Conservation (phyloP, 2,797 vertebrate species). For the Dermochelys coriacea region DNA sequence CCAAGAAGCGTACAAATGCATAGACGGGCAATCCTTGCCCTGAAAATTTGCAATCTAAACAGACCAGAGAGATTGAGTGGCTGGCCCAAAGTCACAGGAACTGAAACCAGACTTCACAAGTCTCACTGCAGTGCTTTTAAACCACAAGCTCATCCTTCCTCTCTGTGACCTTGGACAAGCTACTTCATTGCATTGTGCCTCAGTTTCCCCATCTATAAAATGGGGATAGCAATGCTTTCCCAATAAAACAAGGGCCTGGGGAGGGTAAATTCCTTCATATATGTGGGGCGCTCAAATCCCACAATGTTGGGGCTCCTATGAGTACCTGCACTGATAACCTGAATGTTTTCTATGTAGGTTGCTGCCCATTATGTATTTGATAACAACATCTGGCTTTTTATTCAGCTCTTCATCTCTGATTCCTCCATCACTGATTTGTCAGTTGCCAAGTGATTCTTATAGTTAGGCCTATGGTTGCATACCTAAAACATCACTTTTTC, state of each 20-base stretch:
- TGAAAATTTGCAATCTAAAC: neutral
- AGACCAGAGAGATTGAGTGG: neutral
- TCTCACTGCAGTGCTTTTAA: neutral
- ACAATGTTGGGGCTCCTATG: neutral
- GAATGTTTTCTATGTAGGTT: neutral
- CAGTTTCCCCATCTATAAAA: neutral
- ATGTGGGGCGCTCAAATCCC: neutral
- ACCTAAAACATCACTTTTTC: neutral
- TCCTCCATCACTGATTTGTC: neutral
- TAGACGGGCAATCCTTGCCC: neutral
- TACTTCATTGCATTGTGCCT: neutral
- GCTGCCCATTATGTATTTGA: neutral
- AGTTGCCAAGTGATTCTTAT: neutral
- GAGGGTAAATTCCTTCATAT: neutral
- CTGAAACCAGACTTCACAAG: neutral
- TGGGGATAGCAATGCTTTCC: neutral
- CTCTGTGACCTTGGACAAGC: neutral
- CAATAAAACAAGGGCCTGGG: neutral
- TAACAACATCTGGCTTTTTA: neutral
- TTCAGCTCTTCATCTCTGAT: neutral
- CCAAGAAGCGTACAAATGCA: neutral
- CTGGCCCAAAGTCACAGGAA: neutral
- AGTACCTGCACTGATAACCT: neutral
- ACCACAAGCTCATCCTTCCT: neutral
- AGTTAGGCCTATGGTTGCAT: neutral